Evolutionary conservation across 2,888 invertebrate species (phyloP).

Genomic region (Neoascia interrupta): DNA sequence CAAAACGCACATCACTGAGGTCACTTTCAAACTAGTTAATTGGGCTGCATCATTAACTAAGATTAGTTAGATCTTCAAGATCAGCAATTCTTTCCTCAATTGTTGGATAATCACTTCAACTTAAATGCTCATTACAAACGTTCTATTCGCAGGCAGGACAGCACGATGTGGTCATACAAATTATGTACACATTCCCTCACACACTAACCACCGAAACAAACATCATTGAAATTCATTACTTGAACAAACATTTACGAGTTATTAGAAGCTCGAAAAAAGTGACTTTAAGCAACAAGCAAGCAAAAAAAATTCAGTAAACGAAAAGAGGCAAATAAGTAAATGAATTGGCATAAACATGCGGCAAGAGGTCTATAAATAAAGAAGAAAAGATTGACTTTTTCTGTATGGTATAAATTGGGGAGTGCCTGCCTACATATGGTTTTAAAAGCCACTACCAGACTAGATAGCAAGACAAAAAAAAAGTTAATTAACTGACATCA

Average conservation of each 20-base stretch:
- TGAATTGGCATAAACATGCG: conserved; percentile 48
- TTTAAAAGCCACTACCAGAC: conserved; percentile 2
- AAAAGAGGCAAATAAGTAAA: conserved; percentile 54
- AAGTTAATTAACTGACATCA: conserved; percentile 35
- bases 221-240: conserved; percentile 65
- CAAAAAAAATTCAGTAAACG: conserved; percentile 32
- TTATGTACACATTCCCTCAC: conserved; percentile 17
- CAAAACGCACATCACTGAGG: conserved; percentile 24
- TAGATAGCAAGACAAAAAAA: conserved; percentile 1
- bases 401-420: conserved; percentile 48
- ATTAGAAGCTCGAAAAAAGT: conserved; percentile 38
- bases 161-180: conserved; percentile 53
- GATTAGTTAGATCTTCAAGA: conserved; percentile 36
- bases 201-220: conserved; percentile 46
- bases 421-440: conserved; percentile 61
- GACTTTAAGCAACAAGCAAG: conserved; percentile 41
- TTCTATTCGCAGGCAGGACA: conserved; percentile 6
- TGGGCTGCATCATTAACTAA: conserved; percentile 10
- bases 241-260: conserved; percentile 54
- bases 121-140: conserved; percentile 15
- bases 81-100: conserved; percentile 24
- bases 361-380: conserved; percentile 63
- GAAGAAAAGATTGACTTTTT: conserved; percentile 38
- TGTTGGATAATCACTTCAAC: conserved; percentile 16
- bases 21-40: conserved; percentile 52